A percentile compares a stretch with the other conserved stretches of the same genome.
Conservation (phyloP, 2,888 invertebrate genomes). For the Platerodrilus igneus region DNA sequence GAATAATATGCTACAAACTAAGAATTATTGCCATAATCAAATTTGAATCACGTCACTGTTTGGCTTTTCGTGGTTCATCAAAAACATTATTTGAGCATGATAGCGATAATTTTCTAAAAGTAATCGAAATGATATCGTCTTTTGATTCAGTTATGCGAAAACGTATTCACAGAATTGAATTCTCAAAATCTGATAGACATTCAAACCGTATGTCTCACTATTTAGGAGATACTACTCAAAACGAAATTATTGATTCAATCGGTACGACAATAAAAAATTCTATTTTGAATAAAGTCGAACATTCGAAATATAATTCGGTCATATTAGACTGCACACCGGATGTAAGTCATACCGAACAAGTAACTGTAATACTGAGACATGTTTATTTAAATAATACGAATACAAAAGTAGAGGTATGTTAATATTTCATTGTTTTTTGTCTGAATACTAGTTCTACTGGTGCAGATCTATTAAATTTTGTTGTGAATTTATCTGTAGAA, state of each 20-base stretch:
- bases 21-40: slow-evolving; percentile 20
- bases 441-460: too few species aligned
- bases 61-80: slow-evolving; percentile 22
- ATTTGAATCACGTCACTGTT: slow-evolving; percentile 22
- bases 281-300: slow-evolving; percentile 11
- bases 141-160: slow-evolving; percentile 10
- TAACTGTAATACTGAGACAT: too few species aligned
- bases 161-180: slow-evolving; percentile 4
- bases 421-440: too few species aligned
- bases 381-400: too few species aligned
- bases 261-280: slow-evolving; percentile 13
- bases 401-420: too few species aligned
- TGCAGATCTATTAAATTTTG: too few species aligned
- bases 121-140: slow-evolving; percentile 19
- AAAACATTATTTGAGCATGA: slow-evolving; percentile 17
- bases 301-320: slow-evolving; percentile 5
- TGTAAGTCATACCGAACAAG: too few species aligned
- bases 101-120: slow-evolving; percentile 25
- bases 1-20: slow-evolving; percentile 15
- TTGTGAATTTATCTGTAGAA: too few species aligned
- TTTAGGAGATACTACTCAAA: slow-evolving; percentile 20
- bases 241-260: slow-evolving; percentile 19
- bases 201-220: slow-evolving; percentile 19
- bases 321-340: too few species aligned
- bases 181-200: slow-evolving; percentile 3